phyloP scores from a whole-genome alignment of 2,888 invertebrate species.

The Hoplodrina blanda region DNA sequence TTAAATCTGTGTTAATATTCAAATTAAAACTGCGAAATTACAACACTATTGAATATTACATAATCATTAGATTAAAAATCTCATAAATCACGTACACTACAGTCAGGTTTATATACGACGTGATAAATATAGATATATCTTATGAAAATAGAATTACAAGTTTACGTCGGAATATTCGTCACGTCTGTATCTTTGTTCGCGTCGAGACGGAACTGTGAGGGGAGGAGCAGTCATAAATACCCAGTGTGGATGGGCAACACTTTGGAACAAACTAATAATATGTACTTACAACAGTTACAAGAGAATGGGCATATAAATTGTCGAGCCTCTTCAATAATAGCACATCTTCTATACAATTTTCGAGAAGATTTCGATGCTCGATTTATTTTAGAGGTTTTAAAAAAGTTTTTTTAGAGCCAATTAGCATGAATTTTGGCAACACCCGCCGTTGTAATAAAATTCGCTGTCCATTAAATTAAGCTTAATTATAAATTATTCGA shows the following conservation, averaged over 20 bases:
- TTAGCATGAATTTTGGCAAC: slow-evolving; percentile 8
- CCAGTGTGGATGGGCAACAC: slow-evolving; percentile 25
- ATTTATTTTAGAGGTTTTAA: neutral
- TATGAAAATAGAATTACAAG: slow-evolving; percentile 52
- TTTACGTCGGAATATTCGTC: slow-evolving; percentile 43
- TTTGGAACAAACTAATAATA: slow-evolving; percentile 39
- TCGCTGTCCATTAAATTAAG: slow-evolving; percentile 18
- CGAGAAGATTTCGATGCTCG: neutral
- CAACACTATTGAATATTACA: neutral
- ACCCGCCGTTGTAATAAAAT: slow-evolving; percentile 12
- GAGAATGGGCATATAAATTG: slow-evolving; percentile 31
- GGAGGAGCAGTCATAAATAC: slow-evolving; percentile 58
- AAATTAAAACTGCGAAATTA: neutral
- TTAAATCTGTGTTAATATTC: neutral
- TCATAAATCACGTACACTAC: slow-evolving; percentile 27
- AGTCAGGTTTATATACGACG: slow-evolving; percentile 24
- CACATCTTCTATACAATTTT: neutral
- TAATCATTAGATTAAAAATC: slow-evolving; percentile 3
- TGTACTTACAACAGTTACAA: slow-evolving; percentile 26
- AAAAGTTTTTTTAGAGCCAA: neutral
- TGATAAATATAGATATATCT: slow-evolving; percentile 44
- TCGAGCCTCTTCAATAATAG: neutral
- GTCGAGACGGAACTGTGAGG: slow-evolving; percentile 38
- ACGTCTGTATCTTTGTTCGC: slow-evolving; percentile 52
- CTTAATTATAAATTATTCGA: neutral